Base-by-base conservation (phyloP, 1,140 invertebrate species). In the Musca vetustissima region DNA sequence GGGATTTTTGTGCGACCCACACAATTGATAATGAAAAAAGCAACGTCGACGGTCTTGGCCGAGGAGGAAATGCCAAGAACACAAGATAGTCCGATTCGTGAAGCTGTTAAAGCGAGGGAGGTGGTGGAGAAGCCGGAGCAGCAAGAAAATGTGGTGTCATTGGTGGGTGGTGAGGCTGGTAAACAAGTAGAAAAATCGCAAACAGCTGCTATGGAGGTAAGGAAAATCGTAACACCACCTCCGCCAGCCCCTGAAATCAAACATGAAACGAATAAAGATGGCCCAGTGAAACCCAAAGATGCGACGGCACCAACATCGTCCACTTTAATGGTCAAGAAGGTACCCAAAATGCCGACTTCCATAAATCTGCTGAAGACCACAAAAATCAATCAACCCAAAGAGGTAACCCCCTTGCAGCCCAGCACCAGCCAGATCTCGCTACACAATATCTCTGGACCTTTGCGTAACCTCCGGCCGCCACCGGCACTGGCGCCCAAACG, bases 1-100 rank as follows among this genome's bases (percentile, higher is more conserved):
- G 93, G 94, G 17, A 91, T 94, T 78, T 96, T 96, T 84, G 92
- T 95, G 13, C 87, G 92, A 48, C 89, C 88, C 71, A 84, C 87
- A 7, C 93, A 95, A 76, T 84, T 94, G 52, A 87, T 88, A 36
- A 80, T 90, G 87, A 88, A 28, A 25, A 69, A 19, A 3, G 66
- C 21, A 67, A 61, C 15, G 28, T 21, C 68, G 8, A 61, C 15
- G 19, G 48, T 36, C 25, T 32, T 68, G 25, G 24, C 48, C 25
- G 57, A 68, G 15, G 48, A 59, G 57, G 17, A 19, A 52, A 52
- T 22, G 49, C 21, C 49, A 9, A n/a, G 28, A 28, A 28, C n/a
- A n/a, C n/a, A n/a, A n/a, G n/a, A n/a, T n/a, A n/a, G n/a, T n/a
- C n/a, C n/a, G n/a, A n/a, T n/a, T n/a, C n/a, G n/a, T n/a, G 47